phyloP scores from a whole-genome alignment of 2,797 vertebrate species.

The Amazona ochrocephala region DNA sequence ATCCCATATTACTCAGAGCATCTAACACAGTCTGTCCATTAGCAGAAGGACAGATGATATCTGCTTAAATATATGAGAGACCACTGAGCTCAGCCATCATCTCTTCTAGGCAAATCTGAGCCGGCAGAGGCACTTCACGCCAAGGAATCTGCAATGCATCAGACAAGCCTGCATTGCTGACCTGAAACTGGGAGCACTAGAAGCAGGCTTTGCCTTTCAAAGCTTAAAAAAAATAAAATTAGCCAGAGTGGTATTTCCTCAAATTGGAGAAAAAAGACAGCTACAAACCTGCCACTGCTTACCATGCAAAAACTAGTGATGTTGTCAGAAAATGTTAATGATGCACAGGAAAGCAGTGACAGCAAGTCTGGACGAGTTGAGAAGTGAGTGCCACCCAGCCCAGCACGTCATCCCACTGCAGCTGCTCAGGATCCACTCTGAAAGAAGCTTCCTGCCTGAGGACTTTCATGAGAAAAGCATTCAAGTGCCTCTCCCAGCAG shows the following conservation, averaged over 20 bases:
- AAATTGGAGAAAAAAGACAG: background rate
- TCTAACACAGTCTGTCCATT: background rate
- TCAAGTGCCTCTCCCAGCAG: background rate
- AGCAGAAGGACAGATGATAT: background rate
- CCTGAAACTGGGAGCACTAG: background rate
- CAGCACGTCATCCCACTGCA: background rate
- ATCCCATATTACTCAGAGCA: background rate
- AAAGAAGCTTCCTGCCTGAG: background rate
- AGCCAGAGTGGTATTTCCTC: background rate
- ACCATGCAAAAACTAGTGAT: background rate
- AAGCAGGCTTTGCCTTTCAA: background rate
- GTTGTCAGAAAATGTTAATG: background rate
- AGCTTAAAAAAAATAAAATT: background rate
- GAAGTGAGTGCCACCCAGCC: background rate
- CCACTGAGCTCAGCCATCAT: background rate
- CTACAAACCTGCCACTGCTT: background rate
- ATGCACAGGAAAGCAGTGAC: background rate
- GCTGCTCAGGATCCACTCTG: background rate
- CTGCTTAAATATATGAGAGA: background rate
- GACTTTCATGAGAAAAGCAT: background rate
- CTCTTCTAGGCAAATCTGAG: background rate
- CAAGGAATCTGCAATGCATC: background rate
- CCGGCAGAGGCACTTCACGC: background rate
- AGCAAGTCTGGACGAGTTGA: background rate
- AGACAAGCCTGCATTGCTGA: background rate